Evolutionary conservation across 2,113 vertebrate genomes (phyloP).

Genomic region (Hippopotamus amphibius): DNA sequence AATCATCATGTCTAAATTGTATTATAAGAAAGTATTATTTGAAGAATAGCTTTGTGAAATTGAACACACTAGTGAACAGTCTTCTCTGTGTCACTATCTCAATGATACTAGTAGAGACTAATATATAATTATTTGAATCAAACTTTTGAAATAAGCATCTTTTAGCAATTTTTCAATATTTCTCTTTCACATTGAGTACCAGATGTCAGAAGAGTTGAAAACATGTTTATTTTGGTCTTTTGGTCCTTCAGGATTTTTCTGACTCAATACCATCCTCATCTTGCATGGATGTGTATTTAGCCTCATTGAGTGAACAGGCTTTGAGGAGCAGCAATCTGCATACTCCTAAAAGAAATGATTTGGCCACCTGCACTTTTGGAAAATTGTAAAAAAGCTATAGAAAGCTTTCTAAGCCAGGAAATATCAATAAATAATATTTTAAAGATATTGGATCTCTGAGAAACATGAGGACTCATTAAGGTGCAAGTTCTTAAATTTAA

Average conservation of each 20-base stretch:
- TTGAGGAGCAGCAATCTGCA: conserved; percentile 79
- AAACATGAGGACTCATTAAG: conserved; percentile 1
- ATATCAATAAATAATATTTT: conserved; percentile 74
- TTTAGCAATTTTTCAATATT: conserved; percentile 84
- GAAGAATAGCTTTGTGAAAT: conserved; percentile 78
- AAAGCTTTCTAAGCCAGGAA: conserved; percentile 43
- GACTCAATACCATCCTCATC: conserved; percentile 75
- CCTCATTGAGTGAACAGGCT: conserved; percentile 77
- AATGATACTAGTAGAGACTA: conserved; percentile 74
- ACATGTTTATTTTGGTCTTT: conserved; percentile 84
- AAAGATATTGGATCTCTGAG: conserved; percentile 51
- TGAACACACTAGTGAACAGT: conserved; percentile 72
- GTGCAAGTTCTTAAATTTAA: conserved; percentile 46
- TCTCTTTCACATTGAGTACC: conserved; percentile 84
- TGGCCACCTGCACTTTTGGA: conserved; percentile 83
- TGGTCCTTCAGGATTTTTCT: conserved; percentile 84
- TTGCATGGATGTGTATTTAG: conserved; percentile 80
- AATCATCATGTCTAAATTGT: conserved; percentile 75
- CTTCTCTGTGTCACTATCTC: conserved; percentile 62
- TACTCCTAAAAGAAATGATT: conserved; percentile 80
- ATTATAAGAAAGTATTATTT: conserved; percentile 79
- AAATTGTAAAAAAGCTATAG: conserved; percentile 61
- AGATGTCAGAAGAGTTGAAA: conserved; percentile 85
- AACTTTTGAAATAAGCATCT: conserved; percentile 83
- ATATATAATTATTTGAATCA: conserved; percentile 83